A percentile compares a stretch with the other conserved stretches of the same genome.
Conservation (phyloP, 2,888 invertebrate genomes). For the Pyrgus malvae region DNA sequence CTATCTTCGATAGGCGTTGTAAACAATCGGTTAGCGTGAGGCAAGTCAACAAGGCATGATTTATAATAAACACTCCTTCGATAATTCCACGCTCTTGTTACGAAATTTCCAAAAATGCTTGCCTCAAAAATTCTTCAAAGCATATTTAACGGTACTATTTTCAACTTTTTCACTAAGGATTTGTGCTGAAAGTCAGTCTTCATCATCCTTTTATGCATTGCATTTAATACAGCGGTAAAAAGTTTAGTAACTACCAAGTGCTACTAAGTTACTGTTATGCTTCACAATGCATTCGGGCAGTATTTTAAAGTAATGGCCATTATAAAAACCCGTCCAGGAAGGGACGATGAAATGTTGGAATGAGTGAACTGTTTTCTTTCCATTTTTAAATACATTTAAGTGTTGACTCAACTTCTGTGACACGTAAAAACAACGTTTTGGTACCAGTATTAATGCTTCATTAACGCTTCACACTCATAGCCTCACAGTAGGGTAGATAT, state of each 20-base stretch:
- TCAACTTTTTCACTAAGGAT: no score
- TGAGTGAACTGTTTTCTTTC: conserved; percentile 9
- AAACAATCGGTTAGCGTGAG: background rate
- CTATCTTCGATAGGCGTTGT: background rate
- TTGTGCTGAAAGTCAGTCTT: background rate
- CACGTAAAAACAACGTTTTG: no score
- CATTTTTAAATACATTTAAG: conserved; percentile 2
- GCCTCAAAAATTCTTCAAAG: no score
- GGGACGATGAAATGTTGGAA: conserved; percentile 15
- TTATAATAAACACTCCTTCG: conserved; percentile 4
- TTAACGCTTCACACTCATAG: no score
- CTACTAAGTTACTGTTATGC: conserved; percentile 14
- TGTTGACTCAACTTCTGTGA: background rate
- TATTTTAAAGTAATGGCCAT: conserved; percentile 18
- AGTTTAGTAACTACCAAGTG: background rate
- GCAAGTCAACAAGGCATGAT: background rate
- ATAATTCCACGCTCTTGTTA: background rate
- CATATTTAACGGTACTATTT: no score
- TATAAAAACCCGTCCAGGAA: conserved; percentile 14
- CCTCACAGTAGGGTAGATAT: no score
- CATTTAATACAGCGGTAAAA: conserved; percentile 6
- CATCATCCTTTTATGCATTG: conserved; percentile 9
- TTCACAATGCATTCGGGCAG: conserved; percentile 14
- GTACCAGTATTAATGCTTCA: no score
- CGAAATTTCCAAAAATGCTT: background rate